phyloP scores from a whole-genome alignment of 2,797 vertebrate species.

The Distichodus sexfasciatus region DNA sequence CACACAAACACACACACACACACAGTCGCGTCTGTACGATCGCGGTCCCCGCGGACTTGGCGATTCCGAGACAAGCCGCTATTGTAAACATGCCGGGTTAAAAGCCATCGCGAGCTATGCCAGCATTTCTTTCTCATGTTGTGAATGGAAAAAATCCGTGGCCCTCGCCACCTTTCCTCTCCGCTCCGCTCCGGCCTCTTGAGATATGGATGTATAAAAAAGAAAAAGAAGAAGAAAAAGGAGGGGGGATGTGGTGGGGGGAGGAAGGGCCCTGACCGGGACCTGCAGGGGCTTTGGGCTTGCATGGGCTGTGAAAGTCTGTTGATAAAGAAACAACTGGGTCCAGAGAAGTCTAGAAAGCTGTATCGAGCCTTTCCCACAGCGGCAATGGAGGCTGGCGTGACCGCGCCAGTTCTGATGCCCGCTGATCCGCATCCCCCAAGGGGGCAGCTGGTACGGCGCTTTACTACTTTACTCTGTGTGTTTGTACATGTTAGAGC shows the following conservation, averaged over 20 bases:
- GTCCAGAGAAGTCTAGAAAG: conserved; percentile 72
- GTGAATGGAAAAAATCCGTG: conserved; percentile 75
- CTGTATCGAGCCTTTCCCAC: conserved; percentile 77
- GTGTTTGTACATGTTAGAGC: too few relatives aligned
- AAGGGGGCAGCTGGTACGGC: too few relatives aligned
- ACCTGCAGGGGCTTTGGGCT: conserved; percentile 69
- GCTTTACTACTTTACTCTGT: too few relatives aligned
- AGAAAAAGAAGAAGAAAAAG: too few relatives aligned
- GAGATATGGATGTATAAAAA: too few relatives aligned
- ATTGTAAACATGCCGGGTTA: conserved; percentile 61
- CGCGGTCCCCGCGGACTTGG: conserved; percentile 28
- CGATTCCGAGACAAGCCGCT: conserved; percentile 47
- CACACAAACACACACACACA: conserved; percentile 4
- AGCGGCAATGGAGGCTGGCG: conserved; percentile 62
- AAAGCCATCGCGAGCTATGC: conserved; percentile 53
- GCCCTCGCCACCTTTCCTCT: conserved; percentile 63
- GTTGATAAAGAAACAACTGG: conserved; percentile 61
- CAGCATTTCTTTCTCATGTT: conserved; percentile 49
- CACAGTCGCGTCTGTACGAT: conserved; percentile 12
- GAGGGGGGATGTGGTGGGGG: too few relatives aligned
- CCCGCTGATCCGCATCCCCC: too few relatives aligned
- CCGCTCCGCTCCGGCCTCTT: conserved; percentile 66
- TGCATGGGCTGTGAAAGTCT: conserved; percentile 68
- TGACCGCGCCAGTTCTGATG: conserved; percentile 64
- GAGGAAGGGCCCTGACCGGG: too few relatives aligned